Evolutionary conservation across 2,888 invertebrate species (phyloP), one percentile per base, ranked within the genome.

Genomic region (Scaeva pyrastri): DNA sequence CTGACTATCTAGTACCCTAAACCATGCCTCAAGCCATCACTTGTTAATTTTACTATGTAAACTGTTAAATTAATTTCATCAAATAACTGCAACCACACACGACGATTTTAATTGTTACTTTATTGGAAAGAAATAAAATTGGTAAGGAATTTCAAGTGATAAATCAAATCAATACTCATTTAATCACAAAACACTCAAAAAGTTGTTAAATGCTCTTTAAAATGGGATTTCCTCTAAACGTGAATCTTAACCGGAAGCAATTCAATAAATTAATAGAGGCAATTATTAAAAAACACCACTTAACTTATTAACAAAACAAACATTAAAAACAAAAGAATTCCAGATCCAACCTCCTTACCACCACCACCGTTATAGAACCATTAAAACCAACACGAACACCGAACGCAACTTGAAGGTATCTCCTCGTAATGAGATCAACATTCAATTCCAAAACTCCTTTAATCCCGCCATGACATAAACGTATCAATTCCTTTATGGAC

Each of bases 401-500:
- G 26, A 55, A 55, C 10, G n/a, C 26, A 55, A 31, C 26, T 16
- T 10, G 8, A 5, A 31, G 8, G 8, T 31, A 55, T 55, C 26
- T n/a, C n/a, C n/a, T n/a, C n/a, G n/a, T 55, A 56, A 56, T 56
- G 16, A 56, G 56, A 36, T 56, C 31, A 31, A 16, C 36, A 56
- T 31, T 31, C 31, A 31, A 4, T 5, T 8, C 31, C 56, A 60
- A 60, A 19, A 21, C 23, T 41, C 14, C 21, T 23, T 21, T 19
- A 45, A 43, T 43, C 60, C 43, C n/a, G 5, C 14, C 36, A 50
- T 68, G 43, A 52, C 66, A 36, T 41, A 68, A 80, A 68, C 60
- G 36, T 50, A 62, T 70, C 74, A 74, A 68, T 80, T 58, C 62
- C 52, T 55, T 45, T 43, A 55, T 21, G 45, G 55, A 48, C 78